phyloP scores from a whole-genome alignment of 2,888 invertebrate species.

The Barypeithes pellucidus region DNA sequence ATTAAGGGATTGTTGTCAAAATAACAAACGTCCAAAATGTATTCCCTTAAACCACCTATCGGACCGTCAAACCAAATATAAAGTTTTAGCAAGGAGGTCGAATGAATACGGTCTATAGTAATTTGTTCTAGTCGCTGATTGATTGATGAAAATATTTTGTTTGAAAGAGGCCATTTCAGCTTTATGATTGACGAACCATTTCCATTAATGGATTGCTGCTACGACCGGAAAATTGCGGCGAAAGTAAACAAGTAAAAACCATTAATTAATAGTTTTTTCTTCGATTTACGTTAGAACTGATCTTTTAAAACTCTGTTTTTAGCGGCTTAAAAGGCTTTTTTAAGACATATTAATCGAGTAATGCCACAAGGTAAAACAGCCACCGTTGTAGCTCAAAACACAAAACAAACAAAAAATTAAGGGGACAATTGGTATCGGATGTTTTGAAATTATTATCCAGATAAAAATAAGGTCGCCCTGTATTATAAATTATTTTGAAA shows the following conservation, averaged over 20 bases:
- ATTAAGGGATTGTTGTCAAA: not conserved
- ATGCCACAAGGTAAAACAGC: no score
- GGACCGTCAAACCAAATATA: constrained; percentile 22
- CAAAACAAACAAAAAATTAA: no score
- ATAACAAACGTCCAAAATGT: not conserved
- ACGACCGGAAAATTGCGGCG: constrained; percentile 44
- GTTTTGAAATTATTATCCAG: no score
- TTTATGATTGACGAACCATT: constrained; percentile 43
- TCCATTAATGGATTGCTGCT: constrained; percentile 43
- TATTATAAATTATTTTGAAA: no score
- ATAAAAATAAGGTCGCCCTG: no score
- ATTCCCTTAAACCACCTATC: not conserved
- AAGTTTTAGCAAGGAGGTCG: constrained; percentile 22
- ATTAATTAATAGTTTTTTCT: constrained; percentile 22
- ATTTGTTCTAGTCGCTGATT: constrained; percentile 50
- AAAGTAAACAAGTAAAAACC: constrained; percentile 34
- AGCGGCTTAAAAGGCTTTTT: not conserved
- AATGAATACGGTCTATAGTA: constrained; percentile 30
- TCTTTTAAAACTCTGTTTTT: not conserved
- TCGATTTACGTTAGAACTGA: not conserved
- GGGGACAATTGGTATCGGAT: no score
- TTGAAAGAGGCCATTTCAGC: constrained; percentile 41
- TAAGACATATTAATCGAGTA: no score
- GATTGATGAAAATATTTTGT: constrained; percentile 52
- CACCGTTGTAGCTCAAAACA: no score